Conservation (phyloP, 2,888 invertebrate species). For the Malacosoma neustria region DNA sequence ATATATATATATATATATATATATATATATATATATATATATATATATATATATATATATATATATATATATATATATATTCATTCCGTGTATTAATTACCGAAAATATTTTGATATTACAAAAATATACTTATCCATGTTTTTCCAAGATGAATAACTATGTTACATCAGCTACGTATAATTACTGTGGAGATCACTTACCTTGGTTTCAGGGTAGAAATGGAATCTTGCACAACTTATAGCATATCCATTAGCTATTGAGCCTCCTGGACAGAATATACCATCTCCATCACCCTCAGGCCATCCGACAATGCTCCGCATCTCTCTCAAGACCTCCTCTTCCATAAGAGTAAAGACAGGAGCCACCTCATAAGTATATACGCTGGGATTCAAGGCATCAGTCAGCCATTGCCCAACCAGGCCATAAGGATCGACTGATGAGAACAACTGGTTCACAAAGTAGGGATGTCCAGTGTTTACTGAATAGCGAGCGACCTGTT, state of each 20-base stretch:
- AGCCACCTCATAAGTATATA: slow-evolving; percentile 92
- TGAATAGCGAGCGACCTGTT: slow-evolving; percentile 79
- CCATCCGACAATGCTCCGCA: slow-evolving; percentile 87
- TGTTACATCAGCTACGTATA: too few relatives aligned
- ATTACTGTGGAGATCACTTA: too few relatives aligned
- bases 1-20: too few relatives aligned
- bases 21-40: too few relatives aligned
- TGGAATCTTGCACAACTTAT: slow-evolving; percentile 88
- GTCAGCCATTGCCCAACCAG: slow-evolving; percentile 89
- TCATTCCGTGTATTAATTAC: too few relatives aligned
- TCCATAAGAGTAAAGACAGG: slow-evolving; percentile 93
- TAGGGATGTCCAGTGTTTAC: slow-evolving; percentile 94
- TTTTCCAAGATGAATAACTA: too few relatives aligned
- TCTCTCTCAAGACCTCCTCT: slow-evolving; percentile 84
- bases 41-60: too few relatives aligned
- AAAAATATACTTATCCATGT: too few relatives aligned
- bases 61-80: too few relatives aligned
- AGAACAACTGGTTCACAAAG: slow-evolving; percentile 92
- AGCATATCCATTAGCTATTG: slow-evolving; percentile 93
- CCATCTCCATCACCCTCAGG: slow-evolving; percentile 85
- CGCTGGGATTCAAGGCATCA: slow-evolving; percentile 89
- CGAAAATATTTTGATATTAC: too few relatives aligned
- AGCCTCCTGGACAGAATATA: slow-evolving; percentile 93
- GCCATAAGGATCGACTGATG: slow-evolving; percentile 89
- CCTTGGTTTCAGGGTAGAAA: slow-evolving; percentile 84